Base-by-base conservation (phyloP, 2,888 invertebrate species). In the Rhodophaea formosa region DNA sequence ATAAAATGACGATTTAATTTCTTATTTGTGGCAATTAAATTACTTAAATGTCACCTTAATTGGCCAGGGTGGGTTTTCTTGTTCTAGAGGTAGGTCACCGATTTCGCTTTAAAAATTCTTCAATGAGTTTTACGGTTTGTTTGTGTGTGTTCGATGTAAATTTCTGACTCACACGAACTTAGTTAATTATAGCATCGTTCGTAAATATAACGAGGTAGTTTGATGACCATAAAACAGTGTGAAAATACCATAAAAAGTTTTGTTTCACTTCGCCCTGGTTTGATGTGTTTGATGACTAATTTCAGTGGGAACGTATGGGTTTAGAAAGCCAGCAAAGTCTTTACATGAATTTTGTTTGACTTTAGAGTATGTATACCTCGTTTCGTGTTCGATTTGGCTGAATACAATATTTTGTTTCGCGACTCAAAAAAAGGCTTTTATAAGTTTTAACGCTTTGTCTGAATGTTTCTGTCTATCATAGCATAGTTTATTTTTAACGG, bases 1-100 rank as follows among this genome's bases (percentile, higher is more conserved):
- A 80, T 89, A 89, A 90, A 88, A 79, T 80, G 63, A 71, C 74
- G 62, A 74, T 81, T 87, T 88, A 82, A 89, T 86, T 75, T 71
- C 82, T 74, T 82, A 78, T 79, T 78, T 77, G 69, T 69, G 71
- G 69, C 69, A 76, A 85, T 86, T 82, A 84, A 84, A 80, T 82
- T 75, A 76, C 79, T 75, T 77, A 70, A 84, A 79, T 69, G 78
- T 78, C 70, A 64, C 74, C 76, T 76, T 86, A 86, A 86, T 86
- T 84, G 84, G 80, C 64, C 59, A 55, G 64, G 47, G 45, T 47
- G 29, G 32, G 43, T 35, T 53, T 58, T 53, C 54, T 57, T 57
- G 55, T 59, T 53, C 16, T 59, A 23, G 56, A 58, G 53, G 53
- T 53, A 60, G 58, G 42, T 56, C 59, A 62, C 58, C 47, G 51